phyloP scores from a whole-genome alignment of 2,113 vertebrate genomes.

The Nerophis lumbriciformis region DNA sequence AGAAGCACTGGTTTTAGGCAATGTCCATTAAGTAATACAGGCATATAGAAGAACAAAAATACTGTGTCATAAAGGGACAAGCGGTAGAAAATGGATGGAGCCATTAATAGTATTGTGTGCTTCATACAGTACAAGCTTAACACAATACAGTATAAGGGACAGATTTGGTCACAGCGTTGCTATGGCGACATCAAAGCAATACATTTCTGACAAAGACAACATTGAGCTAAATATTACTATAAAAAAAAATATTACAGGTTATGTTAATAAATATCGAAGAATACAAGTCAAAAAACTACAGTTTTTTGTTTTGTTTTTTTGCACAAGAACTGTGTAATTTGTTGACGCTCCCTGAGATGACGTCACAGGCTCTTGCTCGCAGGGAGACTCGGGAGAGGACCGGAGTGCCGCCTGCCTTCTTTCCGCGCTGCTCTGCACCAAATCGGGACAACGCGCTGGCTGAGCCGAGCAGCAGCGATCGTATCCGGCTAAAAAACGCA shows the following conservation, averaged over 20 bases:
- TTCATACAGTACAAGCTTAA: not conserved
- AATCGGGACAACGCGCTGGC: slow-evolving; percentile 30
- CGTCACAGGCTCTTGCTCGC: slow-evolving; percentile 30
- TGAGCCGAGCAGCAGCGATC: slow-evolving; percentile 19
- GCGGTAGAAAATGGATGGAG: not conserved
- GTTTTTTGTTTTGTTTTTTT: not conserved
- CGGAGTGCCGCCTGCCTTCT: not conserved
- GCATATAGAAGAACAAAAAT: not conserved
- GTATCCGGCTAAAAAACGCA: slow-evolving; percentile 19
- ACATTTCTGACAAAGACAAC: no score
- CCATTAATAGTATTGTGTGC: not conserved
- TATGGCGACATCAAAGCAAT: no score
- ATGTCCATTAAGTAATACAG: slow-evolving; percentile 11
- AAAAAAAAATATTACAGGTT: not conserved
- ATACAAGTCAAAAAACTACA: not conserved
- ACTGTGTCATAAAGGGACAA: not conserved
- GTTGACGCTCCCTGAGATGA: slow-evolving; percentile 40
- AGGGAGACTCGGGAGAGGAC: slow-evolving; percentile 8
- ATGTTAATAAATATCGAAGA: not conserved
- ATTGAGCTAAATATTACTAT: no score
- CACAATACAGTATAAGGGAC: not conserved
- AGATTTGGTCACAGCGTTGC: not conserved
- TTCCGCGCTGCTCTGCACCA: slow-evolving; percentile 34
- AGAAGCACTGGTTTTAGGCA: no score
- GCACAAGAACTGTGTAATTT: slow-evolving; percentile 22